Percentiles rank a stretch among this genome's conserved stretches.
phyloP scores from a whole-genome alignment of 1,140 invertebrate species.

The Phenacoccus solenopsis region DNA sequence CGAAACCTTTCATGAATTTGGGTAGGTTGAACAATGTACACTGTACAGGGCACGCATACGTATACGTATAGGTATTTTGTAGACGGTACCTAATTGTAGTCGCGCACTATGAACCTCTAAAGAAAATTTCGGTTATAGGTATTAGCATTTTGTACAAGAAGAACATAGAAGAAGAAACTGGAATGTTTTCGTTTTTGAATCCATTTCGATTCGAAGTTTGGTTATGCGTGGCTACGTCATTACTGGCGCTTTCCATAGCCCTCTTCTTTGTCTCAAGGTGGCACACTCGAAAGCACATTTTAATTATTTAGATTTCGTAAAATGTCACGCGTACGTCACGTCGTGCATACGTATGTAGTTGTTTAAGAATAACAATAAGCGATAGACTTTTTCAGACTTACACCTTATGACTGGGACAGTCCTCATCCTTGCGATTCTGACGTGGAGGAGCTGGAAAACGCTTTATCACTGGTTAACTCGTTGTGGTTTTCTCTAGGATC shows the following conservation, averaged over 20 bases:
- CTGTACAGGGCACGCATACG: neutral
- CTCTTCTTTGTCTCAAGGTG: slow-evolving; percentile 73
- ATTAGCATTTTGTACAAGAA: slow-evolving; percentile 69
- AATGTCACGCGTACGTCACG: neutral
- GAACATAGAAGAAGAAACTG: slow-evolving; percentile 50
- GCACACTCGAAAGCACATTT: neutral
- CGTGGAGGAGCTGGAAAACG: slow-evolving; percentile 68
- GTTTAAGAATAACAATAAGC: no score
- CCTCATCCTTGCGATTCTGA: slow-evolving; percentile 69
- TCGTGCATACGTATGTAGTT: no score
- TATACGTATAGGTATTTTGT: neutral
- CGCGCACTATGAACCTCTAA: neutral
- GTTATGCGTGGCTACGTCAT: slow-evolving; percentile 82
- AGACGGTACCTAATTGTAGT: neutral
- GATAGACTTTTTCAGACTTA: slow-evolving; percentile 66
- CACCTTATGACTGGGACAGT: slow-evolving; percentile 86
- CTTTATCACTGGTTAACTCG: slow-evolving; percentile 83
- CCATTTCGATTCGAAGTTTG: slow-evolving; percentile 84
- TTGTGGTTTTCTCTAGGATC: slow-evolving; percentile 93
- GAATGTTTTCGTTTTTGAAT: slow-evolving; percentile 73
- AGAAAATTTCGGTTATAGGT: slow-evolving; percentile 35
- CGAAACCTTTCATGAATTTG: slow-evolving; percentile 80
- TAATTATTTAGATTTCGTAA: neutral
- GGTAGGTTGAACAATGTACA: slow-evolving; percentile 44
- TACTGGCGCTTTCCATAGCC: slow-evolving; percentile 68